Conservation (phyloP, 2,888 invertebrate genomes). For the Allygus modestus region DNA sequence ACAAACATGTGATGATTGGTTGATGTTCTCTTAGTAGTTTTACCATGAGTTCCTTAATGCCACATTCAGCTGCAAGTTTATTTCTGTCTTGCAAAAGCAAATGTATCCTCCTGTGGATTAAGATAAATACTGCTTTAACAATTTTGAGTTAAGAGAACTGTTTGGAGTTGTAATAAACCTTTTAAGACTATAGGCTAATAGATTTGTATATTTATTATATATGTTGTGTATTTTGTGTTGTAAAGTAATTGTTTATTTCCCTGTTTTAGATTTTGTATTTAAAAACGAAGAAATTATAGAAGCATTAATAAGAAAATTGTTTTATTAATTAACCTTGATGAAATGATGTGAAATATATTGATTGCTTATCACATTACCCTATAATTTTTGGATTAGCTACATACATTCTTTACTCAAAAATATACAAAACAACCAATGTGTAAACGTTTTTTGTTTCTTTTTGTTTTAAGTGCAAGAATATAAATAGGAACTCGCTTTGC, state of each 20-base stretch:
- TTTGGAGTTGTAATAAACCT: conserved; percentile 1
- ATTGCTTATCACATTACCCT: too few relatives aligned
- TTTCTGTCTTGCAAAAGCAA: not conserved
- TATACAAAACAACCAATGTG: too few relatives aligned
- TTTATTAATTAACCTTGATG: conserved; percentile 11
- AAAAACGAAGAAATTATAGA: conserved; percentile 27
- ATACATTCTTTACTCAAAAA: too few relatives aligned
- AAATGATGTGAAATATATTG: too few relatives aligned
- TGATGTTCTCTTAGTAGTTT: not conserved
- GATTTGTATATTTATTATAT: conserved; percentile 49
- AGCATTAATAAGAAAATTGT: conserved; percentile 33
- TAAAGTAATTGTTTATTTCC: conserved; percentile 48
- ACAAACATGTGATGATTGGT: not conserved
- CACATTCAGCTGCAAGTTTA: not conserved
- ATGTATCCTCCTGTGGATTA: not conserved
- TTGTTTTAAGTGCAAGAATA: too few relatives aligned
- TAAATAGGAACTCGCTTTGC: too few relatives aligned
- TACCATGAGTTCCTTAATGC: not conserved
- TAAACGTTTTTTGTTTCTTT: too few relatives aligned
- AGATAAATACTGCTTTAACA: not conserved
- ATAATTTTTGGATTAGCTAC: too few relatives aligned
- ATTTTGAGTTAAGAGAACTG: conserved; percentile 14
- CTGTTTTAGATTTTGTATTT: conserved; percentile 55
- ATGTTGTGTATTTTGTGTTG: conserved; percentile 56
- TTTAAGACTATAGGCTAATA: conserved; percentile 20